Evolutionary conservation across 2,113 vertebrate genomes (phyloP).

Genomic region (Gobius niger): DNA sequence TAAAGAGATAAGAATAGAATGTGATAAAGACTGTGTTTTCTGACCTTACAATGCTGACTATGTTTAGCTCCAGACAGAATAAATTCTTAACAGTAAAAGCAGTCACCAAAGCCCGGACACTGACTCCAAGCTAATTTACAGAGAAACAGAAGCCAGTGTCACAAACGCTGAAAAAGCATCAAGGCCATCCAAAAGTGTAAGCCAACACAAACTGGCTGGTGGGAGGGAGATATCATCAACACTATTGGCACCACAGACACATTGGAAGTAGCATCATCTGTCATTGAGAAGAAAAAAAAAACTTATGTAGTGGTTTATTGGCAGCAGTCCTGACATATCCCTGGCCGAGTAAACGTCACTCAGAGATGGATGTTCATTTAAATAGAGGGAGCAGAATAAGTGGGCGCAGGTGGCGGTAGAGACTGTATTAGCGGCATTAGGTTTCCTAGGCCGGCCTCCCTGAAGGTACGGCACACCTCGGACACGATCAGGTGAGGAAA

Average conservation of each 20-base stretch:
- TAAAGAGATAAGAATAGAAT: too few species aligned
- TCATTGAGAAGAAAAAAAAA: constrained; percentile 23
- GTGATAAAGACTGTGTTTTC: too few species aligned
- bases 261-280: constrained; percentile 23
- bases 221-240: constrained; percentile 9
- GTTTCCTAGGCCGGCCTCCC: constrained; percentile 42
- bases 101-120: neutral
- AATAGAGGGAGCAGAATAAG: constrained; percentile 14
- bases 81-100: constrained; percentile 1
- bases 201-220: constrained; percentile 18
- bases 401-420: constrained; percentile 56
- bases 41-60: too few species aligned
- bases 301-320: constrained; percentile 15
- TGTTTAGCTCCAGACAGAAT: neutral
- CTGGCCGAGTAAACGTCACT: neutral
- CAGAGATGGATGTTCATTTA: constrained; percentile 21
- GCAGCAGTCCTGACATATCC: constrained; percentile 15
- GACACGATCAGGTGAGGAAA: constrained; percentile 42
- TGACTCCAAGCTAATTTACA: neutral
- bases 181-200: constrained; percentile 11
- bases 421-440: constrained; percentile 57
- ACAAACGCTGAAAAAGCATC: constrained; percentile 16
- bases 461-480: constrained; percentile 22
- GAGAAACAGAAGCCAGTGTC: constrained; percentile 9
- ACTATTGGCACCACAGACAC: constrained; percentile 23